Conservation (phyloP, 2,113 vertebrate genomes). For the Felis catus region DNA sequence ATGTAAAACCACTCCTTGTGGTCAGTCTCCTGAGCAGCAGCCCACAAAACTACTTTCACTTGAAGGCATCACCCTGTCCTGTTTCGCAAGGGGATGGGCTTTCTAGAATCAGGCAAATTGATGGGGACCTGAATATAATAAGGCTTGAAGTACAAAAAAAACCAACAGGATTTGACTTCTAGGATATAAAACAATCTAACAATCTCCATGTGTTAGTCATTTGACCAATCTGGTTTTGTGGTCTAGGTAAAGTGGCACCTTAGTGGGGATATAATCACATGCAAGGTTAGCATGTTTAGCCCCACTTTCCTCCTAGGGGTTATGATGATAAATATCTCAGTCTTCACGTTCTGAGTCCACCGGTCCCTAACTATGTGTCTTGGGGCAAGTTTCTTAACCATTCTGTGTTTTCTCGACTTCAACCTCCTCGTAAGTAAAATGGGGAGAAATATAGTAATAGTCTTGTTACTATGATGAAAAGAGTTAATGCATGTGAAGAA, state of each 20-base stretch:
- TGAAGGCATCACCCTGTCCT: background rate
- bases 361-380: background rate
- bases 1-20: background rate
- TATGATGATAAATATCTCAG: background rate
- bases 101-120: slow-evolving; percentile 24
- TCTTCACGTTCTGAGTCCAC: background rate
- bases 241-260: background rate
- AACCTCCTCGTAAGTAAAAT: background rate
- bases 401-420: background rate
- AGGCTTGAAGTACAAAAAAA: background rate
- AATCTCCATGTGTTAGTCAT: background rate
- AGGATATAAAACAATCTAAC: background rate
- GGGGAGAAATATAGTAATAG: background rate
- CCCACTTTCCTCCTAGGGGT: background rate
- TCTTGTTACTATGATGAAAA: background rate
- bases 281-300: no score
- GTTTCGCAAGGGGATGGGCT: background rate
- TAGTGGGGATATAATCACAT: background rate
- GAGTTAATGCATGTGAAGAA: background rate
- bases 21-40: slow-evolving; percentile 53
- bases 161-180: background rate
- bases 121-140: background rate
- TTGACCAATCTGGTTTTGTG: background rate
- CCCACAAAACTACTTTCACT: background rate
- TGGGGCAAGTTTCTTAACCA: background rate